Evolutionary conservation across 2,888 invertebrate genomes (phyloP), one percentile per base, ranked within the genome.

Genomic region (Dermolepida albohirtum): DNA sequence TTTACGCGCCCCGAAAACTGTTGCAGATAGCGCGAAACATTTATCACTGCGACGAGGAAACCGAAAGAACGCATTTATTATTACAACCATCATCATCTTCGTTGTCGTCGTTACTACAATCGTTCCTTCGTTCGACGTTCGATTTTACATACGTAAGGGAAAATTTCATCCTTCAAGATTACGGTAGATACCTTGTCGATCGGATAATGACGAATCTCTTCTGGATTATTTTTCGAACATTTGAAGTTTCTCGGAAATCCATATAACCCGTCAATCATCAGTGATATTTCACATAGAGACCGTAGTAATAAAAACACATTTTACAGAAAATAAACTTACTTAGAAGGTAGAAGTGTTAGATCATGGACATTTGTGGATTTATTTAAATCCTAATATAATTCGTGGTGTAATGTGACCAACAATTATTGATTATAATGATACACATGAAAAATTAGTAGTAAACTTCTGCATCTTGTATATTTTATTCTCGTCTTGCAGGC

Each of bases 101-200:
- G 16, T 44, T 8, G 44, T 27, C 44, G 29, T 59, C 44, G 29
- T 59, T 44, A 44, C 43, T 43, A 5, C 29, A 27, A 34, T 29
- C 29, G 7, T 29, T 40, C 17, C 27, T 16, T 29, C 29, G 7
- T 10, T 10, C 44, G 7, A 5, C 29, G 29, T 59, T 44, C 57
- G 27, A 57, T 29, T 57, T 57, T 54, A 39, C 52, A 34, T 54
- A 39, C 16, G 41, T 40, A 16, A 16, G 40, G 17, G 17, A 41
- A 41, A 14, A 41, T 55, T 55, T 54, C 52, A 54, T 12, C 39
- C 34, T 40, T 55, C 54, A 55, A 55, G 54, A 40, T 55, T 55
- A 17, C 16, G 16, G 54, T 16, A 14, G 12, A 44, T 44, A 14
- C 47, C 14, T 14, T 14, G 47, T 14, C 47, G 8, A 47, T 16